Evolutionary conservation across 2,113 vertebrate species (phyloP), one percentile per base, ranked within the genome.

Genomic region (Thalassarche chlororhynchos): DNA sequence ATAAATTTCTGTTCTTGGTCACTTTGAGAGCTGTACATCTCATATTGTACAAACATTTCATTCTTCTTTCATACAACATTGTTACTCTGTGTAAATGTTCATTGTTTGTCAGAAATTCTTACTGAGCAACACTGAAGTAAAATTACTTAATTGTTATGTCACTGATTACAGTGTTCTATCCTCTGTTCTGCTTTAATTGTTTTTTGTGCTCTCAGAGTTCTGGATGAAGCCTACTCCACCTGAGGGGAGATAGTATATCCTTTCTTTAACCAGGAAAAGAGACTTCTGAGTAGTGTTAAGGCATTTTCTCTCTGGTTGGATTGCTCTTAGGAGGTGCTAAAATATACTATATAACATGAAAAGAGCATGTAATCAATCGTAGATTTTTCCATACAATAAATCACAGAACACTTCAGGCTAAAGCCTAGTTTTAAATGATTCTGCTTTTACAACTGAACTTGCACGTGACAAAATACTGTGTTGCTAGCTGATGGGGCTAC

Each of bases 381-480:
- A 17, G 23, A 24, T 34, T 38, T 80, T 76, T 86, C 44, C 34
- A 18, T 26, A 26, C 2, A 13, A 7, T 55, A 76, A 61, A 61
- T 71, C 21, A 61, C 16, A 61, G 16, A 51, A 28, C 26, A 62
- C 6, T 74, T 69, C 7, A 2, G 2, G 16, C 13, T 65, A 38
- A 74, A 60, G 7, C 8, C 8, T 49, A 38, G 12, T 55, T 76
- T 81, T 49, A 58, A 60, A 89, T 68, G 7, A 68, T 58, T 90
- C 38, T 69, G 14, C 54, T 77, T 42, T 57, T 81, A 49, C 18
- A 74, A 34, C 5, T 66, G 55, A 79, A 52, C 11, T 70, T 86
- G 29, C 17, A 34, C 0, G 0, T 49, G 21, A 54, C 8, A 36
- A 68, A 84, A 80, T 36, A 62, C 24, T n/a, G 3, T 49, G 11